A percentile compares a stretch with the other conserved stretches of the same genome.
These are phyloP conservation scores for Xerus inauris DNA, from an alignment of 2,113 vertebrate species.

Conservation along the genomic window DNA sequence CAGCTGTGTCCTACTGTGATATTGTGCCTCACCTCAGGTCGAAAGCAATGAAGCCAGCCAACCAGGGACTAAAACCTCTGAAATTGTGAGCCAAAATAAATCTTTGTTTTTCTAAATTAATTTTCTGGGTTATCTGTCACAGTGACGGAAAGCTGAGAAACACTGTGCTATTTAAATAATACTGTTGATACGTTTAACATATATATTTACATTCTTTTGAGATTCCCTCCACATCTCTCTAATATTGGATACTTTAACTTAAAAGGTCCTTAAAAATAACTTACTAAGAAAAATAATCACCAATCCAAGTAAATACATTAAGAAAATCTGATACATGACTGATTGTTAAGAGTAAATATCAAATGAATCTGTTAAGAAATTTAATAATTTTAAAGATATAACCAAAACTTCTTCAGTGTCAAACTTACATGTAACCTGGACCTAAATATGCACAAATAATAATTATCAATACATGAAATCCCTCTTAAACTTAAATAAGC, in stretches of 20 bases:
- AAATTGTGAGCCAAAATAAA: background rate
- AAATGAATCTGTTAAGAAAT: background rate
- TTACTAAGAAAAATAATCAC: background rate
- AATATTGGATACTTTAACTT: background rate
- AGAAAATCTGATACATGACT: background rate
- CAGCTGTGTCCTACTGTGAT: background rate
- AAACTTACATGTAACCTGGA: background rate
- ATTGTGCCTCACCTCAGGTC: background rate
- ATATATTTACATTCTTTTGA: background rate
- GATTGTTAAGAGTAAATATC: background rate
- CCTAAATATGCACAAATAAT: background rate
- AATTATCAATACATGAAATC: background rate
- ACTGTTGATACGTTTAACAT: background rate
- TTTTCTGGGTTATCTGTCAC: background rate
- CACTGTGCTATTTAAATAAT: background rate
- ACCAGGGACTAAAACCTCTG: background rate
- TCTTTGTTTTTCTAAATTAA: background rate
- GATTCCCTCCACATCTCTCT: background rate
- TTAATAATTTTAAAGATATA: constrained; percentile 23
- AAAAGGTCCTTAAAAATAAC: background rate
- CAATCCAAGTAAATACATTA: background rate
- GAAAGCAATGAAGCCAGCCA: background rate
- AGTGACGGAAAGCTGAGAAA: background rate
- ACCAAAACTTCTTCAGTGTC: background rate
- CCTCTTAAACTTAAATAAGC: background rate